phyloP scores from a whole-genome alignment of 2,797 vertebrate genomes.

The Anolis apletophallus region DNA sequence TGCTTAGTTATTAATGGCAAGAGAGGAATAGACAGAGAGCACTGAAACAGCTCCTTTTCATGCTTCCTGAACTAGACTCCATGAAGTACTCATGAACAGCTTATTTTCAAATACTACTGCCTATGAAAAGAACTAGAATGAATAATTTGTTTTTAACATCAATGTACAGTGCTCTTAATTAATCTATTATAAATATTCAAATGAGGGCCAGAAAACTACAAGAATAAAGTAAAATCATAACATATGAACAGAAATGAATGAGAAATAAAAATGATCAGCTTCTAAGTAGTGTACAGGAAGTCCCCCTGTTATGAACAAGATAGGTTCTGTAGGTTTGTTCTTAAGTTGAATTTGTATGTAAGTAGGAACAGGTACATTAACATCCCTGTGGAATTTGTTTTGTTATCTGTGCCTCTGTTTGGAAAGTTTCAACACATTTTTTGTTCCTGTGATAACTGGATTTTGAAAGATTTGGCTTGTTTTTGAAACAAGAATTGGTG shows the following conservation, averaged over 20 bases:
- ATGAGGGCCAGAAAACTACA: slow-evolving; percentile 1
- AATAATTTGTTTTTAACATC: slow-evolving; percentile 5
- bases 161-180: slow-evolving; percentile 7
- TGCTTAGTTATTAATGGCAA: slow-evolving; percentile 41
- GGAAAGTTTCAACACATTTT: no score
- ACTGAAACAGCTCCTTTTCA: neutral
- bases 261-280: slow-evolving; percentile 13
- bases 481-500: no score
- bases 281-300: neutral
- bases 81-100: neutral
- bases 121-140: neutral
- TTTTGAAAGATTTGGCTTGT: no score
- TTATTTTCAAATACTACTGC: slow-evolving; percentile 11
- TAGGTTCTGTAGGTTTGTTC: no score
- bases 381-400: no score
- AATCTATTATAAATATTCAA: slow-evolving; percentile 31
- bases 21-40: slow-evolving; percentile 28
- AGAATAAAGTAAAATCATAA: slow-evolving; percentile 9
- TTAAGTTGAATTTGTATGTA: no score
- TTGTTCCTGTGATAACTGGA: no score
- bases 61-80: neutral
- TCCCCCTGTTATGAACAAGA: no score
- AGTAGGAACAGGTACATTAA: no score
- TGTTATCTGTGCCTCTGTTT: no score
- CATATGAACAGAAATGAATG: slow-evolving; percentile 1